Conservation (phyloP, 1,140 invertebrate genomes). For the Drosophila burlai region DNA sequence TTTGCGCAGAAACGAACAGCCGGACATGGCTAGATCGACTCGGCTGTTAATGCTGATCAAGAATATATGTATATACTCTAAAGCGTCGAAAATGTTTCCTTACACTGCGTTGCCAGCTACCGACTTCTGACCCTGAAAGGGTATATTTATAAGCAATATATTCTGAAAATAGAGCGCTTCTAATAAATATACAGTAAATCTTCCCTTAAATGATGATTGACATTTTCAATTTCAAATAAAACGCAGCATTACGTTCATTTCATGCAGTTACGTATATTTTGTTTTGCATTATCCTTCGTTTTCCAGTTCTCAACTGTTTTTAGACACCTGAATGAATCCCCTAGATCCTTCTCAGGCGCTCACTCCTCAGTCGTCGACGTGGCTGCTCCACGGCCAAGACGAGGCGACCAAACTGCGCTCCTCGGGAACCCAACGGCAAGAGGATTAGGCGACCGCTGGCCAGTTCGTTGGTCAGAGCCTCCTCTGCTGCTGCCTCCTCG, state of each 20-base stretch:
- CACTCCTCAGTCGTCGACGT: slow-evolving; percentile 56
- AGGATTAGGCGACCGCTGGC: slow-evolving; percentile 64
- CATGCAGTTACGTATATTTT: slow-evolving; percentile 39
- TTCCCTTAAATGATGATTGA: background rate
- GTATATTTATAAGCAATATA: too few species aligned
- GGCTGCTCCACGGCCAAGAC: slow-evolving; percentile 70
- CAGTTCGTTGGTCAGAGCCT: slow-evolving; percentile 45
- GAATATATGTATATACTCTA: too few species aligned
- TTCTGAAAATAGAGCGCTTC: background rate
- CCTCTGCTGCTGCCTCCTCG: slow-evolving; percentile 46
- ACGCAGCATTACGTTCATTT: background rate
- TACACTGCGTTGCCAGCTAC: too few species aligned
- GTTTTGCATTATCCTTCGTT: slow-evolving; percentile 1
- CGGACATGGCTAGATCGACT: too few species aligned
- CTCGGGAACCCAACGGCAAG: slow-evolving; percentile 55
- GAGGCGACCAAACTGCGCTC: slow-evolving; percentile 64
- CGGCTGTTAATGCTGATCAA: too few species aligned
- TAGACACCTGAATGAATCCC: background rate
- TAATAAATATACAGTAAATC: background rate
- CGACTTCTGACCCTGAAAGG: too few species aligned
- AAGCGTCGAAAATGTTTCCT: too few species aligned
- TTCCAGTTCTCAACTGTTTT: background rate
- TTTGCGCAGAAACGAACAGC: too few species aligned
- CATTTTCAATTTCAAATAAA: background rate
- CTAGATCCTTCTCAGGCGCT: slow-evolving; percentile 59